A percentile compares a stretch with the other conserved stretches of the same genome.
Evolutionary conservation across 2,113 vertebrate species (phyloP).

Genomic region (Dicrurus megarhynchus): DNA sequence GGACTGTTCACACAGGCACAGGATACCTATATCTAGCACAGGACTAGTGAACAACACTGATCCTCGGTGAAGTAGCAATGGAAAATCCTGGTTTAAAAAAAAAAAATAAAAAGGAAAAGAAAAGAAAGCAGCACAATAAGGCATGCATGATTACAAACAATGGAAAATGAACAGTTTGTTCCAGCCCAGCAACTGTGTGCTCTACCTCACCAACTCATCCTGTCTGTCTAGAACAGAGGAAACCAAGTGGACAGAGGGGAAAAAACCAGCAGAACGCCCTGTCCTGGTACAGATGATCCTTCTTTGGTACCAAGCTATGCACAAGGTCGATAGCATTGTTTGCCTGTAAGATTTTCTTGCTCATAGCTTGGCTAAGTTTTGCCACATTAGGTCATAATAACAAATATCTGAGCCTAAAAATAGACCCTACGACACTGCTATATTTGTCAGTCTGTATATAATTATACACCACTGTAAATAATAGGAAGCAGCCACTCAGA

Average conservation of each 20-base stretch:
- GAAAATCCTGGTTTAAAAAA: neutral
- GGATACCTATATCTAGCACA: neutral
- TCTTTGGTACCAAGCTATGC: neutral
- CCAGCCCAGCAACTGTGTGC: conserved; percentile 18
- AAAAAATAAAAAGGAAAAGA: fast-evolving
- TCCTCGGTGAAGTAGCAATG: neutral
- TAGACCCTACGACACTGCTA: neutral
- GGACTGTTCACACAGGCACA: neutral
- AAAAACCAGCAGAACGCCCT: neutral
- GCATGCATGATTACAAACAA: conserved; percentile 39
- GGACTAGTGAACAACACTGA: neutral
- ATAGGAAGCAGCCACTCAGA: conserved; percentile 17
- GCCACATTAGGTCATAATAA: neutral
- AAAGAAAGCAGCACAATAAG: neutral
- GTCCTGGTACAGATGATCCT: conserved; percentile 28
- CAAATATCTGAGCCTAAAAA: conserved; percentile 12
- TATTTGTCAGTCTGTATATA: neutral
- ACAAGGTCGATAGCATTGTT: neutral
- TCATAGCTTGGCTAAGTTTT: conserved; percentile 1
- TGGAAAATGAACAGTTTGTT: conserved; percentile 56
- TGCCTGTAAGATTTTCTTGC: neutral
- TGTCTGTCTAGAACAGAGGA: conserved; percentile 56
- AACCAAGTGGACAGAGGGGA: conserved; percentile 8
- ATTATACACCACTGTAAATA: conserved; percentile 11
- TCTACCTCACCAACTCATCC: conserved; percentile 53